Evolutionary conservation across 2,113 vertebrate genomes (phyloP), one percentile per base, ranked within the genome.

Genomic region (Origma solitaria): DNA sequence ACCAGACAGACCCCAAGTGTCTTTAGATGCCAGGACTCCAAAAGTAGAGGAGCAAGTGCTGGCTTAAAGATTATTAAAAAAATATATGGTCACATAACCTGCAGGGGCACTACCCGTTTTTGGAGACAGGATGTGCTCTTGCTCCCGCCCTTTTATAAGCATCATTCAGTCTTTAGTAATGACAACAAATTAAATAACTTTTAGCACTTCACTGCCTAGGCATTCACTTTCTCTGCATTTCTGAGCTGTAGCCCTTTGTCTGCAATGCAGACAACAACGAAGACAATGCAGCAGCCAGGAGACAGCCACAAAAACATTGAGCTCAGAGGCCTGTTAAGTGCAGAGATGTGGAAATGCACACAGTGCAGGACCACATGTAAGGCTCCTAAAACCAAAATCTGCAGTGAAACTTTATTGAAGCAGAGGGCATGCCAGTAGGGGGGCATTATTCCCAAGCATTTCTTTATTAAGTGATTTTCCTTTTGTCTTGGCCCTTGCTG

Each of bases 401-500:
- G 18, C 89, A 49, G n/a, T 66, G 68, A 79, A 79, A 84, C 24
- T 44, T 69, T 56, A 51, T 10, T 82, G 49, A 93, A 79, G 24
- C 14, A 64, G 64, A 75, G 65, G 35, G 22, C 38, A 49, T 42
- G 49, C 33, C 54, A 38, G 71, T 11, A 42, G 24, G 58, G 61
- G 69, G 90, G 47, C 71, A 76, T 77, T 73, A 90, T 54, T 87
- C 49, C n/a, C 28, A 87, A 86, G 42, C 13, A 40, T 88, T 86
- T 86, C 35, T 76, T 50, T 76, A n/a, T 31, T 3, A 15, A 72
- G 86, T 81, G 35, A 73, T 94, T 90, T 88, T 51, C 5, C 44
- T 92, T 93, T 88, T 97, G 35, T 71, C 58, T 94, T 86, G 37
- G 40, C 37, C 40, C 35, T 92, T 84, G 30, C 83, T 88, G 25